These are phyloP conservation scores for Metellina segmentata DNA, from an alignment of 2,888 invertebrate species.

Conservation along the genomic window DNA sequence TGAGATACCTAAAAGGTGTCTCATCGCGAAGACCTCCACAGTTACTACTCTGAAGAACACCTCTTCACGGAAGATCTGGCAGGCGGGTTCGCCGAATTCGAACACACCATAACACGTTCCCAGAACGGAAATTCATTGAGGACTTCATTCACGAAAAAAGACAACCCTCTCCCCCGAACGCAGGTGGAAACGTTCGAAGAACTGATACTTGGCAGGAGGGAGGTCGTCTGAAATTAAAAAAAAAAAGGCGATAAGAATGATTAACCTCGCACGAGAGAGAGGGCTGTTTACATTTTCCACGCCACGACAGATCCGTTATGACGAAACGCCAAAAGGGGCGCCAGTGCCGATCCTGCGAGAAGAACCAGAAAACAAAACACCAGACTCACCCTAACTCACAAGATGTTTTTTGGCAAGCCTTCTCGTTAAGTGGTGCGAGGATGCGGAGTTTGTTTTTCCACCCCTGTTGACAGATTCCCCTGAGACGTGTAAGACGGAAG, in stretches of 20 bases:
- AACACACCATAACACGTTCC: no score
- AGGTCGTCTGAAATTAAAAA: neutral
- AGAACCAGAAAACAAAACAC: slow-evolving; percentile 45
- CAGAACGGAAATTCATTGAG: no score
- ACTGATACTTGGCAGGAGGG: no score
- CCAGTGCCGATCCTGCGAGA: slow-evolving; percentile 3
- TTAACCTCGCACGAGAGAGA: neutral
- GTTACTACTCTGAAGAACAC: neutral
- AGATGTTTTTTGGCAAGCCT: slow-evolving; percentile 27
- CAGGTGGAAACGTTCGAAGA: no score
- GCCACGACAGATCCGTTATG: slow-evolving; percentile 46
- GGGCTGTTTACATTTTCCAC: slow-evolving; percentile 43
- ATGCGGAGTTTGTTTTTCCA: slow-evolving; percentile 16
- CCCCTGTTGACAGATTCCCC: slow-evolving; percentile 20
- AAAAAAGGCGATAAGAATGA: neutral
- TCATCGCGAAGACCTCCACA: no score
- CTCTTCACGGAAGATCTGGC: neutral
- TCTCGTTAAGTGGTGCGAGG: slow-evolving; percentile 43
- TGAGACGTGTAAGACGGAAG: slow-evolving; percentile 34
- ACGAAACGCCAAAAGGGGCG: slow-evolving; percentile 53
- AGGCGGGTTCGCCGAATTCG: neutral
- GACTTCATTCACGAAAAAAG: no score
- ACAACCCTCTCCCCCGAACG: no score
- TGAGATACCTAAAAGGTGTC: no score
- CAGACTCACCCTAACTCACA: neutral